Conservation (phyloP, 2,113 vertebrate genomes). For the Gymnarchus niloticus region DNA sequence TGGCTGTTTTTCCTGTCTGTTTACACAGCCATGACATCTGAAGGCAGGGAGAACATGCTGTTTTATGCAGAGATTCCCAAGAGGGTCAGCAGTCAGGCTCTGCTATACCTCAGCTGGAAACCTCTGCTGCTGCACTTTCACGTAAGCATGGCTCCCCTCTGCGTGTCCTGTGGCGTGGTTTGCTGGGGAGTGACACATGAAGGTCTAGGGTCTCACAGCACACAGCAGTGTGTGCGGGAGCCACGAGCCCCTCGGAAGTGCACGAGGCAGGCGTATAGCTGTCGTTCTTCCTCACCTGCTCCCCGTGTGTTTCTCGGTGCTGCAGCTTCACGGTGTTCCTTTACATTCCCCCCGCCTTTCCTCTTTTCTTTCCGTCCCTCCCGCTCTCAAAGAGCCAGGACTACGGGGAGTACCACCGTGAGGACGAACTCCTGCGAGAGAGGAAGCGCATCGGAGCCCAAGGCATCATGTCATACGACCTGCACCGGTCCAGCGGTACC, state of each 20-base stretch:
- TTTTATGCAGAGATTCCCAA: constrained; percentile 78
- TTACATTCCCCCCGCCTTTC: not conserved
- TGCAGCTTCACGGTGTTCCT: no score
- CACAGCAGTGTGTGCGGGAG: no score
- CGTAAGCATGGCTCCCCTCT: constrained; percentile 40
- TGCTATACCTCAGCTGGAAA: constrained; percentile 72
- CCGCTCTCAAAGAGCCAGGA: constrained; percentile 60
- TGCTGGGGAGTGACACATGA: not conserved
- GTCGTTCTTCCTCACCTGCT: not conserved
- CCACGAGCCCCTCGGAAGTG: no score
- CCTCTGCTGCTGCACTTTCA: constrained; percentile 74
- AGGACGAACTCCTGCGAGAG: constrained; percentile 70
- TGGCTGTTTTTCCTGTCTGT: not conserved
- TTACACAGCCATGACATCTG: constrained; percentile 68
- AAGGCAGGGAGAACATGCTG: constrained; percentile 73
- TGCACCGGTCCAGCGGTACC: constrained; percentile 68
- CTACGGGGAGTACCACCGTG: constrained; percentile 75
- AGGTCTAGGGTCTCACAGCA: not conserved
- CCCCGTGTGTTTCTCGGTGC: no score
- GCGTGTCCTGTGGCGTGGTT: not conserved
- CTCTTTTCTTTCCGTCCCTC: not conserved
- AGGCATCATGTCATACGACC: constrained; percentile 70
- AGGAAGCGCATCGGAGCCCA: constrained; percentile 71
- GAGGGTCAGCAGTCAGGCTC: constrained; percentile 65
- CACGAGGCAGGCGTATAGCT: no score